Evolutionary conservation across 2,888 invertebrate genomes (phyloP), one percentile per base, ranked within the genome.

Genomic region (Eupithecia subumbrata): DNA sequence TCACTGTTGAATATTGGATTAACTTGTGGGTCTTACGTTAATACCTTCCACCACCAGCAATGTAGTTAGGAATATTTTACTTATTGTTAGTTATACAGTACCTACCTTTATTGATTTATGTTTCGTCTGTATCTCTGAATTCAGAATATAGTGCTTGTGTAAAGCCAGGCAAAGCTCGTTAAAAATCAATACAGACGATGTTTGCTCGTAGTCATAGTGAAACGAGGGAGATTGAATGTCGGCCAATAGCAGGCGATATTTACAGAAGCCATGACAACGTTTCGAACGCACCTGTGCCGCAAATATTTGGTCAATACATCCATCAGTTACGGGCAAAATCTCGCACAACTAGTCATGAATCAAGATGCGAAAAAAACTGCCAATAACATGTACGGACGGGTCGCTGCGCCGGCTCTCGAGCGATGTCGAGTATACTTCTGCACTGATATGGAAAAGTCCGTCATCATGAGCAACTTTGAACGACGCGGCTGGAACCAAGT

Each of bases 401-500:
- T 93, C 22, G 90, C 88, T 79, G 89, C 83, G 22, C 91, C 92
- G 45, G 84, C 86, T 64, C 83, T 88, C 64, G 96, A 96, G 85
- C 94, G 92, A 84, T 94, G 94, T 82, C 95, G 96, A 83, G 90
- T 90, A 68, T 88, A 87, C 84, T 90, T 89, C 81, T 90, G 90
- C 75, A 90, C 90, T 0, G 90, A 90, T 79, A 83, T 90, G 77
- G 90, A 90, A 75, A 90, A 90, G 82, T 90, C 90, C 12, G 89
- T 90, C 40, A 82, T 90, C 74, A 89, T 90, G 87, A 90, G 89
- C 80, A 90, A 88, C 81, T 90, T 90, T 67, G 90, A 89, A 80
- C 81, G 89, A 76, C 88, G 90, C 34, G 89, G 87, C 8, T 99
- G 99, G 99, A 93, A 96, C 68, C 97, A 97, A 90, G 98, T 91